Conservation (phyloP, 2,113 vertebrate genomes). For the Notiomystis cincta region DNA sequence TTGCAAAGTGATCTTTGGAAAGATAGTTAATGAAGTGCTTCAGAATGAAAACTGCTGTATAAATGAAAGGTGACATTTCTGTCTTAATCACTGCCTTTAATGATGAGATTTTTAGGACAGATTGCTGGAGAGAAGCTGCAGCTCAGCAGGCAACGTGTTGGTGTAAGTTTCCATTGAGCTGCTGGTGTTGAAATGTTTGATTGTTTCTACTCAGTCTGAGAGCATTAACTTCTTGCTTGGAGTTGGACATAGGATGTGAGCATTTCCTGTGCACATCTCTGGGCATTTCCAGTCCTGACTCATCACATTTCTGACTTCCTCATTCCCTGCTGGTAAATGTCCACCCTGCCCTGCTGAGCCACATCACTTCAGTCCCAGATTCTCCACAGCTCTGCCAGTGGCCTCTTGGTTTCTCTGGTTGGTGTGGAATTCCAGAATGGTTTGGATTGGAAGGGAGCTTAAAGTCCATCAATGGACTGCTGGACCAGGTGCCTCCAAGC, state of each 20-base stretch:
- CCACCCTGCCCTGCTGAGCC: not conserved
- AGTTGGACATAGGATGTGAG: not conserved
- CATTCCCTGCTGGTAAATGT: not conserved
- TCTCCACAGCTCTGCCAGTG: not conserved
- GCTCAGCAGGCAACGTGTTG: not conserved
- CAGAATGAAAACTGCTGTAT: constrained; percentile 10
- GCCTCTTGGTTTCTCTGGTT: not conserved
- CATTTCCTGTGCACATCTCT: not conserved
- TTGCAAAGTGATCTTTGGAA: constrained; percentile 21
- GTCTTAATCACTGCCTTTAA: constrained; percentile 28
- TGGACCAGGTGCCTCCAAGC: not conserved
- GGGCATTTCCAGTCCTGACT: not conserved
- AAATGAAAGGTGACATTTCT: constrained; percentile 21
- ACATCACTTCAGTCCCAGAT: not conserved
- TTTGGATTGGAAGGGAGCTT: not conserved
- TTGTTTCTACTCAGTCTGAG: not conserved
- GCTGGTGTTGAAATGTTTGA: not conserved
- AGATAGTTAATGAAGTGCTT: constrained; percentile 42
- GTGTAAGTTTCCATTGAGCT: not conserved
- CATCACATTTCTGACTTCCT: not conserved
- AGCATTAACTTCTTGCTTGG: not conserved
- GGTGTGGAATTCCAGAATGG: not conserved
- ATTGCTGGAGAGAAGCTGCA: not conserved
- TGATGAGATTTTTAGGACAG: not conserved
- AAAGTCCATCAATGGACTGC: not conserved